These are phyloP conservation scores for Lophura nycthemera DNA, from an alignment of 2,113 vertebrate species.

Conservation along the genomic window DNA sequence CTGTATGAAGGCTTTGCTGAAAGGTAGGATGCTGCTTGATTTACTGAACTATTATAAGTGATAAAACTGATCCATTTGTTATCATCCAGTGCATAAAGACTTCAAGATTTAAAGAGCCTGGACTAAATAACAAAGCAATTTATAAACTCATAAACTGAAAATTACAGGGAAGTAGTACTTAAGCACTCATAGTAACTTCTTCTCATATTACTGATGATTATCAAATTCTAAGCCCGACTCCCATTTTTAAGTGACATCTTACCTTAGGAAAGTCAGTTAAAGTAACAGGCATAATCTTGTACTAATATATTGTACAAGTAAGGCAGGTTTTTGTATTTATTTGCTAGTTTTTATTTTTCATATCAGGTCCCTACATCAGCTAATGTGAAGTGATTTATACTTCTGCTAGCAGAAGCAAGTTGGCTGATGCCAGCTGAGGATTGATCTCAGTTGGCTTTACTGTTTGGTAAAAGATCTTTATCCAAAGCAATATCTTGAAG, in stretches of 20 bases:
- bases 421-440: background rate
- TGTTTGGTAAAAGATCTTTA: background rate
- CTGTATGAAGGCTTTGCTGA: constrained; percentile 42
- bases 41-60: constrained; percentile 34
- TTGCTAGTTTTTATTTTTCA: background rate
- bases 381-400: background rate
- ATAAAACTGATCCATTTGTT: constrained; percentile 65
- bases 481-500: background rate
- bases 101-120: constrained; percentile 62
- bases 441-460: background rate
- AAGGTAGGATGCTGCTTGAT: constrained; percentile 40
- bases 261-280: background rate
- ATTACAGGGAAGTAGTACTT: constrained; percentile 33
- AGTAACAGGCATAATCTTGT: background rate
- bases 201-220: constrained; percentile 49
- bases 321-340: background rate
- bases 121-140: constrained; percentile 69
- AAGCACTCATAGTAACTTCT: constrained; percentile 56
- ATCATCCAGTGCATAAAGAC: constrained; percentile 56
- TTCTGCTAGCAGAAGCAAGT: background rate
- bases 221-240: background rate
- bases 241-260: background rate
- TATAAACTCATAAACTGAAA: constrained; percentile 63
- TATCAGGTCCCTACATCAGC: background rate
- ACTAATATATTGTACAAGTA: background rate